A percentile compares a stretch with the other conserved stretches of the same genome.
phyloP scores from a whole-genome alignment of 2,888 invertebrate genomes.

The Anoplius nigerrimus region DNA sequence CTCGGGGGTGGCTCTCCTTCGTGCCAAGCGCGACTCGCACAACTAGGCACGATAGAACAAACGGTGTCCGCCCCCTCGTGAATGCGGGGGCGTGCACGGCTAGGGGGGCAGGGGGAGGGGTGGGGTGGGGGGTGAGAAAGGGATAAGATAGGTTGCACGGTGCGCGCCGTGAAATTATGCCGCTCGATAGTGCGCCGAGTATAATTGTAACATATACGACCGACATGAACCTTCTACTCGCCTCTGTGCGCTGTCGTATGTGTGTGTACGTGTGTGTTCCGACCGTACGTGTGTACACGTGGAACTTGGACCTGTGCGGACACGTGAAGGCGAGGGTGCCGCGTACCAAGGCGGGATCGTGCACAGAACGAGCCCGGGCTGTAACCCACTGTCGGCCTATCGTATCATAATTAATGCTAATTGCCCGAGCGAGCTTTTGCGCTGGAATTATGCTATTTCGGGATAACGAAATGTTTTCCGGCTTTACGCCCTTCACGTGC shows the following conservation, averaged over 20 bases:
- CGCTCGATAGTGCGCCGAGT: conserved; percentile 41
- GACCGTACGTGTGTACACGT: too few relatives aligned
- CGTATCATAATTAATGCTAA: conserved; percentile 69
- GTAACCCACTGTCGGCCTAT: conserved; percentile 39
- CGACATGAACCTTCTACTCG: too few relatives aligned
- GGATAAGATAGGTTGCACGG: conserved; percentile 60
- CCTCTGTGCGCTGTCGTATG: too few relatives aligned
- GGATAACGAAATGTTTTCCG: conserved; percentile 53
- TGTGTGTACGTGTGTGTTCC: too few relatives aligned
- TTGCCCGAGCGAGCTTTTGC: conserved; percentile 60
- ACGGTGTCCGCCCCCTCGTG: too few relatives aligned
- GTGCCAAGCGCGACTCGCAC: too few relatives aligned
- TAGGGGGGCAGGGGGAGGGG: too few relatives aligned
- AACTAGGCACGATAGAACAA: background rate
- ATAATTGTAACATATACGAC: conserved; percentile 16
- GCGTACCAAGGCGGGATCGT: background rate
- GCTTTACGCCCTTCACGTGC: background rate
- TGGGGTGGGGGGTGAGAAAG: conserved; percentile 60
- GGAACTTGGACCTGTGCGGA: too few relatives aligned
- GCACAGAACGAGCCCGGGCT: conserved; percentile 3
- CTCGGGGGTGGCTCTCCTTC: too few relatives aligned
- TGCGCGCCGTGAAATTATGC: conserved; percentile 55
- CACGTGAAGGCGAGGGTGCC: too few relatives aligned
- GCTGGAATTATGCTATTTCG: conserved; percentile 50
- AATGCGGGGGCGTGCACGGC: conserved; percentile 53